Base-by-base conservation (phyloP, 1,140 invertebrate genomes). In the Hylaeus anthracinus region DNA sequence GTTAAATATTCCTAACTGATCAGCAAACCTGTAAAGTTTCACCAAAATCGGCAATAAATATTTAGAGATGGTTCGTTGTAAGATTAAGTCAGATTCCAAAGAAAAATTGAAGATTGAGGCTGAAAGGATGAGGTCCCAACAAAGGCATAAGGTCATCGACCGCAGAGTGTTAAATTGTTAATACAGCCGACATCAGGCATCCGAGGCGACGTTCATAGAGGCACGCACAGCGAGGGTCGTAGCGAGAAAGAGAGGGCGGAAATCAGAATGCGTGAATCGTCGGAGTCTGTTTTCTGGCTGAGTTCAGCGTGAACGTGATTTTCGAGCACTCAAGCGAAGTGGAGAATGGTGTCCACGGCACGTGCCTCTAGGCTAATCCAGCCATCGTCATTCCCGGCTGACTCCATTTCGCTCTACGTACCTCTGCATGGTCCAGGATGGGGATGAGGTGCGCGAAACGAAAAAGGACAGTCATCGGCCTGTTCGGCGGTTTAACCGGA, bases 281-380 rank as follows among this genome's bases (percentile, higher is more conserved):
- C 82, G 78, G 76, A 84, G 81, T 84, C 87, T 90, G 88, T 90
- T 90, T 88, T 88, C 87, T 79, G 83, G 87, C 80, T 81, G 88
- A 88, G 84, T 88, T 88, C 84, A 84, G 83, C 84, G 86, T 81
- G 88, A 86, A 90, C 88, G 90, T 90, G 90, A 89, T 91, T 91
- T 89, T 86, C 86, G 81, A 90, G 90, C 90, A 91, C 90, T 91
- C 88, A 90, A 89, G 87, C 88, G 88, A 90, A 91, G 90, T 91
- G 88, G 89, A 91, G 88, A 91, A 88, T 83, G 86, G 83, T 91
- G 90, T 91, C 90, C 89, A 85, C 88, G 84, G 90, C 89, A 91
- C 90, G 90, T 91, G 90, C 89, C 90, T 88, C 85, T 75, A 82
- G 86, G 87, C 88, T 90, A 90, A 90, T 90, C 89, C 90, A 86